phyloP scores from a whole-genome alignment of 2,797 vertebrate genomes.

The Tarsius wallacei region DNA sequence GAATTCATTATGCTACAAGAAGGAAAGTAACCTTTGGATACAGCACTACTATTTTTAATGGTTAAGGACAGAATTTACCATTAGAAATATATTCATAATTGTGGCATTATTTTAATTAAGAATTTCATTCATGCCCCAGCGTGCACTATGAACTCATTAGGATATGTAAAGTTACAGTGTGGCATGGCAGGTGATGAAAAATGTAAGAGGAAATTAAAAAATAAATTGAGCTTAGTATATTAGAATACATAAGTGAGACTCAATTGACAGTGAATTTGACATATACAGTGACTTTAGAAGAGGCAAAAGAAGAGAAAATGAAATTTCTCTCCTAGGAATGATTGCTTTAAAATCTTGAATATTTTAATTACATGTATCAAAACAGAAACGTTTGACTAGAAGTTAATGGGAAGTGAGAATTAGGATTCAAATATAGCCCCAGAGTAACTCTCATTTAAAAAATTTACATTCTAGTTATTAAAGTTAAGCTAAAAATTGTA shows the following conservation, averaged over 20 bases:
- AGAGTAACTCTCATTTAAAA: slow-evolving; percentile 54
- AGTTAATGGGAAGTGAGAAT: slow-evolving; percentile 74
- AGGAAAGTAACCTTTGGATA: slow-evolving; percentile 75
- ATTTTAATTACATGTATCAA: slow-evolving; percentile 81
- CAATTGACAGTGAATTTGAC: slow-evolving; percentile 68
- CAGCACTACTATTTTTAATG: slow-evolving; percentile 79
- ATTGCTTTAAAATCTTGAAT: slow-evolving; percentile 77
- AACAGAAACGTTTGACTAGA: slow-evolving; percentile 76
- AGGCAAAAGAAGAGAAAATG: slow-evolving; percentile 68
- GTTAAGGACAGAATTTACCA: slow-evolving; percentile 78
- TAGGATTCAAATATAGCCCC: slow-evolving; percentile 63
- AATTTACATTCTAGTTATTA: slow-evolving; percentile 28
- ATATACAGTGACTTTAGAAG: slow-evolving; percentile 65
- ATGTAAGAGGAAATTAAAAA: slow-evolving; percentile 78
- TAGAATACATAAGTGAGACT: slow-evolving; percentile 67
- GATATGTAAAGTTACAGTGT: slow-evolving; percentile 72
- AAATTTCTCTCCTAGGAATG: slow-evolving; percentile 62
- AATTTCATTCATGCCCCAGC: slow-evolving; percentile 74
- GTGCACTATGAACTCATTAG: slow-evolving; percentile 82
- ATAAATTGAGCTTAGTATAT: slow-evolving; percentile 76
- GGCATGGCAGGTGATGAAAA: slow-evolving; percentile 77
- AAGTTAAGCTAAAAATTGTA: slow-evolving; percentile 46
- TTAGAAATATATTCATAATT: slow-evolving; percentile 82
- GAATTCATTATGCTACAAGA: slow-evolving; percentile 74
- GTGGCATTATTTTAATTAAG: slow-evolving; percentile 86